Percentiles rank a stretch among this genome's conserved stretches.
Evolutionary conservation across 2,113 vertebrate genomes (phyloP).

Genomic region (Eurypyga helias): DNA sequence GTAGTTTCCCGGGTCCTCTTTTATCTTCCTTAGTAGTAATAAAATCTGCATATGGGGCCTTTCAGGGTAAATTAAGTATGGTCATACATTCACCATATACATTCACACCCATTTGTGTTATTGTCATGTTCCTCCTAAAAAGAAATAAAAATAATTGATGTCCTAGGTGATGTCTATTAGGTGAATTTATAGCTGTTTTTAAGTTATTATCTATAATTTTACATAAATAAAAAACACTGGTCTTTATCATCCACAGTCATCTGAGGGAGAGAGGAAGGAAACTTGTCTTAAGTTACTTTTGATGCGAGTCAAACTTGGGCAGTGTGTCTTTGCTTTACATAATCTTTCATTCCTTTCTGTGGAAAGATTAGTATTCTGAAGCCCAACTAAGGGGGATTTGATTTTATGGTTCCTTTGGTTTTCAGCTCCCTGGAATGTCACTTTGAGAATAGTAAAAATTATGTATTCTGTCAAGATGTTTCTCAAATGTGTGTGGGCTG

Average conservation of each 20-base stretch:
- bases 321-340: background rate
- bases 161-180: background rate
- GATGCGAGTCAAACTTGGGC: background rate
- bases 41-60: background rate
- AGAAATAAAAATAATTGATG: background rate
- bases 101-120: background rate
- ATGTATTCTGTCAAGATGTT: background rate
- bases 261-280: background rate
- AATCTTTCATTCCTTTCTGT: background rate
- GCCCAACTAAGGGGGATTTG: background rate
- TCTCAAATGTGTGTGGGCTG: background rate
- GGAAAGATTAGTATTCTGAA: background rate
- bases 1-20: no score
- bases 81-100: fast-evolving
- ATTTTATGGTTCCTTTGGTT: background rate
- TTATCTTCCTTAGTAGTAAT: background rate
- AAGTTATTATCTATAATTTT: background rate
- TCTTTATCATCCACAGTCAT: background rate
- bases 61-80: background rate
- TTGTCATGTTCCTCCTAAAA: background rate
- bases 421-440: background rate
- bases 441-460: background rate
- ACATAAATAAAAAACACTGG: background rate
- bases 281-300: background rate
- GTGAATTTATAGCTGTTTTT: background rate